Evolutionary conservation across 2,113 vertebrate species (phyloP).

Genomic region (Candoia aspera): DNA sequence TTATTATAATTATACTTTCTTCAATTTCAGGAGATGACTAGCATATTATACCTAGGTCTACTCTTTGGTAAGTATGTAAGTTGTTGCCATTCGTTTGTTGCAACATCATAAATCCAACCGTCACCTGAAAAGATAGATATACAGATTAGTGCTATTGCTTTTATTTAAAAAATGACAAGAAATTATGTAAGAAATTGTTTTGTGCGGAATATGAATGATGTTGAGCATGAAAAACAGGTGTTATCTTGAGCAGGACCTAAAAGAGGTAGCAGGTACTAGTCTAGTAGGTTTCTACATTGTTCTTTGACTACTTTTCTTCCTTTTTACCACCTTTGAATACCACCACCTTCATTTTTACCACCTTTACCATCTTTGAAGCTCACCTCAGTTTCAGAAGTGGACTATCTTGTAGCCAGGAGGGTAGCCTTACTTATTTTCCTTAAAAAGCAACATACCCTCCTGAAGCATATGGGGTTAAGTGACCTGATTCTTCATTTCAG

Average conservation of each 20-base stretch:
- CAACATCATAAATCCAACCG: constrained; percentile 85
- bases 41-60: constrained; percentile 82
- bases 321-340: neutral
- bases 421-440: neutral
- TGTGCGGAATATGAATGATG: neutral
- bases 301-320: neutral
- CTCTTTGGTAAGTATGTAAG: constrained; percentile 84
- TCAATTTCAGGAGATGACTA: constrained; percentile 29
- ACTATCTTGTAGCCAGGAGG: neutral
- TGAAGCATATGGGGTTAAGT: neutral
- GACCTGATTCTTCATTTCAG: neutral
- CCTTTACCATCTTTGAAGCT: neutral
- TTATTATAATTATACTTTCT: neutral
- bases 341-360: neutral
- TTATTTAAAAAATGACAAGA: neutral
- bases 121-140: constrained; percentile 74
- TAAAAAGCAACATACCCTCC: neutral
- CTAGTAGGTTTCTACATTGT: neutral
- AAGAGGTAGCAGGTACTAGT: neutral
- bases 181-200: neutral
- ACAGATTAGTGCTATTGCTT: neutral
- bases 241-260: neutral
- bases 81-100: constrained; percentile 86
- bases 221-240: neutral
- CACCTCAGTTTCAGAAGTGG: neutral